A percentile compares a stretch with the other conserved stretches of the same genome.
Conservation (phyloP, 2,113 vertebrate genomes). For the Crypturellus undulatus region DNA sequence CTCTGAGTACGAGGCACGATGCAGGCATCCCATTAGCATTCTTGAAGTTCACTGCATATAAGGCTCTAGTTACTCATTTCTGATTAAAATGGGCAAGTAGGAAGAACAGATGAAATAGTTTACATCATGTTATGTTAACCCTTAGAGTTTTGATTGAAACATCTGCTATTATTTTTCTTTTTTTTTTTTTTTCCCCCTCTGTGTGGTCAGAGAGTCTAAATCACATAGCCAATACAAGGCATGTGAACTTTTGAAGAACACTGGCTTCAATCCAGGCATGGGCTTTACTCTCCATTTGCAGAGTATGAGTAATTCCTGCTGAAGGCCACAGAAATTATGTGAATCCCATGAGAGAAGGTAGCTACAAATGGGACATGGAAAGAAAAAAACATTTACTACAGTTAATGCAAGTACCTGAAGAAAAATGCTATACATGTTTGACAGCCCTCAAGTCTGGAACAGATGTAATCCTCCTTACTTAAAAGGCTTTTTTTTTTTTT, state of each 20-base stretch:
- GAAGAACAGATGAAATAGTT: conserved; percentile 62
- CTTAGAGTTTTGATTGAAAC: conserved; percentile 23
- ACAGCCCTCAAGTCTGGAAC: not conserved
- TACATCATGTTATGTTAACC: conserved; percentile 60
- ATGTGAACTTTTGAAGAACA: conserved; percentile 49
- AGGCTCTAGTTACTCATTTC: conserved; percentile 57
- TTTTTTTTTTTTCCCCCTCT: not conserved
- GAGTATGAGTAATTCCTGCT: conserved; percentile 11
- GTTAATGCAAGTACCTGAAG: not conserved
- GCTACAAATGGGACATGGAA: not conserved
- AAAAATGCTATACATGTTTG: not conserved
- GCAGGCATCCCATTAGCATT: conserved; percentile 52
- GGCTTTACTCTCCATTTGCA: conserved; percentile 8
- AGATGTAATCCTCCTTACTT: not conserved
- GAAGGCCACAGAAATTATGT: not conserved
- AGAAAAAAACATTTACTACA: not conserved
- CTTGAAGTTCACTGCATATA: conserved; percentile 44
- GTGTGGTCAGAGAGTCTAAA: conserved; percentile 31
- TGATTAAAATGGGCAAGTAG: conserved; percentile 65
- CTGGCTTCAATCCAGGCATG: conserved; percentile 55
- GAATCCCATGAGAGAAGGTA: not conserved
- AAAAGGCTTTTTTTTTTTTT: not conserved
- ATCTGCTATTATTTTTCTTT: conserved; percentile 24
- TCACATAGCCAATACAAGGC: conserved; percentile 45
- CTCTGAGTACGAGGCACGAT: not conserved